Evolutionary conservation across 2,888 invertebrate species (phyloP).

Genomic region (Oconnorella tubifera): DNA sequence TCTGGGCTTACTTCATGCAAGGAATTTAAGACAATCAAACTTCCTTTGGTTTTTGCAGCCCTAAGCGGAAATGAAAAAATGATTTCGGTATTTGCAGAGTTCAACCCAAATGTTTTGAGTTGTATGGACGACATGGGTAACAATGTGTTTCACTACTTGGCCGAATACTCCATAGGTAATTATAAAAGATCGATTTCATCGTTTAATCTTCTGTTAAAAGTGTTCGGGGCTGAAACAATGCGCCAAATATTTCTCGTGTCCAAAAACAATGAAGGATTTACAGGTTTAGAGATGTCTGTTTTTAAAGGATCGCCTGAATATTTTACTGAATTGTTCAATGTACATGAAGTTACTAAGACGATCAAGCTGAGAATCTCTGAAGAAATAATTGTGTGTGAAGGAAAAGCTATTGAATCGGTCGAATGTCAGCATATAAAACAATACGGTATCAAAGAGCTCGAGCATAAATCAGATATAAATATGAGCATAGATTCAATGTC

Average conservation of each 20-base stretch:
- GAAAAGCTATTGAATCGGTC: no score
- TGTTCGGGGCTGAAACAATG: background rate
- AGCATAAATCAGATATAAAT: no score
- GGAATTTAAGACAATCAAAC: background rate
- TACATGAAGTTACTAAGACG: background rate
- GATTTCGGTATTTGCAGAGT: background rate
- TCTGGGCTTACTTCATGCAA: background rate
- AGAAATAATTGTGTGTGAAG: background rate
- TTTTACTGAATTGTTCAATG: background rate
- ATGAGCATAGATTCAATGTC: no score
- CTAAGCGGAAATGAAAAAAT: background rate
- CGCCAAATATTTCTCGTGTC: background rate
- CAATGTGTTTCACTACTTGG: constrained; percentile 3
- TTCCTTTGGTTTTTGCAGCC: background rate
- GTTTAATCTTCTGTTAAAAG: background rate
- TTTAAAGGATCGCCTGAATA: background rate
- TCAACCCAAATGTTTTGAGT: background rate
- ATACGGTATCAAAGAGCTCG: no score
- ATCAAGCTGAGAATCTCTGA: background rate
- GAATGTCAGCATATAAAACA: no score
- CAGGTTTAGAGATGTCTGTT: background rate
- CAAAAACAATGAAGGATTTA: background rate
- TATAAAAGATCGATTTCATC: background rate
- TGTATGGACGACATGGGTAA: background rate
- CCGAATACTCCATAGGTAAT: background rate